phyloP scores from a whole-genome alignment of 2,113 vertebrate species.

The Ochotona princeps region DNA sequence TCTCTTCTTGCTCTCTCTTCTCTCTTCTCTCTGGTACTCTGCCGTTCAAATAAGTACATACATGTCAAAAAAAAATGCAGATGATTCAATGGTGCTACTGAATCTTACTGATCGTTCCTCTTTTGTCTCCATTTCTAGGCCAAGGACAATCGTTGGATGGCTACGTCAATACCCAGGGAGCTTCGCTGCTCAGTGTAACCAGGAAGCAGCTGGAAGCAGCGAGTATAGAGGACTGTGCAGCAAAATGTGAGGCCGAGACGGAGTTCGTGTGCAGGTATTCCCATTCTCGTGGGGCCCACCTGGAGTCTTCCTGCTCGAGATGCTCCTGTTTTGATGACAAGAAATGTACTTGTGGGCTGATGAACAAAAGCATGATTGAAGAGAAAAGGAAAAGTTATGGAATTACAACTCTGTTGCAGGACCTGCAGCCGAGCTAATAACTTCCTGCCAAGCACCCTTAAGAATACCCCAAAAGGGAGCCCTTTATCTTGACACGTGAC shows the following conservation, averaged over 20 bases:
- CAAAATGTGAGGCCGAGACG: constrained; percentile 84
- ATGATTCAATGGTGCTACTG: accelerated
- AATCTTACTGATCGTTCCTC: neutral
- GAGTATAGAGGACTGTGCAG: constrained; percentile 76
- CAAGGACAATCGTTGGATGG: constrained; percentile 77
- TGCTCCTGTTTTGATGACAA: accelerated
- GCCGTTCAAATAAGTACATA: too few relatives aligned
- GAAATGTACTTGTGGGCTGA: neutral
- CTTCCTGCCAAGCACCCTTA: neutral
- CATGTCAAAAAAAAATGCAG: too few relatives aligned
- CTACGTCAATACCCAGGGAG: constrained; percentile 85
- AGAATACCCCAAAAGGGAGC: neutral
- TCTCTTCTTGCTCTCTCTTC: too few relatives aligned
- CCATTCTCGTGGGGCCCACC: accelerated
- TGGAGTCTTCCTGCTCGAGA: accelerated
- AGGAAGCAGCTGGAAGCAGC: constrained; percentile 63
- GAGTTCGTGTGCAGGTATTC: constrained; percentile 87
- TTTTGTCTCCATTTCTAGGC: constrained; percentile 73
- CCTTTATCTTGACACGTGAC: neutral
- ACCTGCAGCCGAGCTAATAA: neutral
- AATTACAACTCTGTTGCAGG: neutral
- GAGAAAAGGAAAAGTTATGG: neutral
- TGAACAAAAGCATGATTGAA: neutral
- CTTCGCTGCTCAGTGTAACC: constrained; percentile 77
- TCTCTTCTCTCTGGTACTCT: too few relatives aligned